A percentile compares a stretch with the other conserved stretches of the same genome.
Conservation (phyloP, 2,113 vertebrate genomes). For the Cyphomyrus discorhynchus region DNA sequence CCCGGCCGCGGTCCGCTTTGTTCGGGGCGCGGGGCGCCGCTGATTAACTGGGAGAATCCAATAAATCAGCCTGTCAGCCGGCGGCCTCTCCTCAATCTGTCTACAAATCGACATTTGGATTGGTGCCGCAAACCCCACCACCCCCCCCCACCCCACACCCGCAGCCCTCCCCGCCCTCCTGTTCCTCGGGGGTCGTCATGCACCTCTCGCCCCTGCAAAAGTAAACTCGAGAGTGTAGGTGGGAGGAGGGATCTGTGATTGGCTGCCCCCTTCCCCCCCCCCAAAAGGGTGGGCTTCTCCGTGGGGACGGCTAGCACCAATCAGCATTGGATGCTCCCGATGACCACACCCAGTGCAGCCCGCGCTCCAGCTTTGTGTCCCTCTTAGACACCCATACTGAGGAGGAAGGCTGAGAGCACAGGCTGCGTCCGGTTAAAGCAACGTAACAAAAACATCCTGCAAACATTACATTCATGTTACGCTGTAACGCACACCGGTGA, state of each 20-base stretch:
- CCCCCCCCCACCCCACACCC: neutral
- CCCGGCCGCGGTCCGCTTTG: constrained; percentile 72
- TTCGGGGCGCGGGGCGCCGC: constrained; percentile 76
- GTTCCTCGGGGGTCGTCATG: constrained; percentile 36
- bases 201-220: constrained; percentile 43
- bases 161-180: constrained; percentile 64
- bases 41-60: constrained; percentile 93
- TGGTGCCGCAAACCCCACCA: constrained; percentile 44
- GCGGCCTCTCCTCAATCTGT: constrained; percentile 68
- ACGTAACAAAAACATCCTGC: neutral
- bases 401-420: neutral
- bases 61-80: constrained; percentile 94
- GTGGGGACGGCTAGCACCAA: neutral
- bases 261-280: neutral
- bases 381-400: neutral
- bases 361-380: neutral
- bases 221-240: constrained; percentile 48
- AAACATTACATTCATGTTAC: neutral
- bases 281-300: neutral
- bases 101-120: constrained; percentile 83
- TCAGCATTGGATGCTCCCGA: neutral
- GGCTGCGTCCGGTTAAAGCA: neutral
- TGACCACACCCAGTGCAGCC: neutral
- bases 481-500: neutral
- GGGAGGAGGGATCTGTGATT: neutral